These are phyloP conservation scores for Anneissia japonica DNA, from an alignment of 35 echinoderm and acorn worm species.

Conservation along the genomic window DNA sequence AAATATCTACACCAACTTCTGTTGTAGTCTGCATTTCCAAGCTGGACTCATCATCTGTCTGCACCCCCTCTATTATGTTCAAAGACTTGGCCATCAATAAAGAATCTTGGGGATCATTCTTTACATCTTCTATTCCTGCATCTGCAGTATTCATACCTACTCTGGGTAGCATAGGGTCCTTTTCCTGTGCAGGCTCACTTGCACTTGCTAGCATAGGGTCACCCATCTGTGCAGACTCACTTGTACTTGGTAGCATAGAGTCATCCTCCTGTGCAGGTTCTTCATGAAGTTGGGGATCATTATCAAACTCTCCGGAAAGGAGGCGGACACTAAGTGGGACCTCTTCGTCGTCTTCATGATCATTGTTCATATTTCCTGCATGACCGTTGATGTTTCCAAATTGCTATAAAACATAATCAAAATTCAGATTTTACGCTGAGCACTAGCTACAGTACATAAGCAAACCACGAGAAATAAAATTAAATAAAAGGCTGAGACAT, in stretches of 20 bases:
- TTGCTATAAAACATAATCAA: not conserved
- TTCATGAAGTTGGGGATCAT: not conserved
- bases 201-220: not conserved
- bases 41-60: not conserved
- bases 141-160: not conserved
- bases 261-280: not conserved
- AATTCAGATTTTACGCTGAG: no score
- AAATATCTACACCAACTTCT: no score
- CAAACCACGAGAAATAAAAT: no score
- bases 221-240: not conserved
- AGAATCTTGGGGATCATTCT: not conserved
- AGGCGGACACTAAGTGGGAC: not conserved
- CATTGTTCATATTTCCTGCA: not conserved
- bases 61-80: not conserved
- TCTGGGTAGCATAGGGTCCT: not conserved
- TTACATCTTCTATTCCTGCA: not conserved
- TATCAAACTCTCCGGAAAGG: not conserved
- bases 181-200: not conserved
- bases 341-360: not conserved
- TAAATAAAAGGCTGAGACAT: no score
- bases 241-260: not conserved
- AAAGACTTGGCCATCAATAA: not conserved
- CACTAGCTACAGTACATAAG: no score
- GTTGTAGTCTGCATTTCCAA: not conserved
- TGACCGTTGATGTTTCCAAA: not conserved